A percentile compares a stretch with the other conserved stretches of the same genome.
Conservation (phyloP, 2,797 vertebrate species). For the Macrochelys suwanniensis region DNA sequence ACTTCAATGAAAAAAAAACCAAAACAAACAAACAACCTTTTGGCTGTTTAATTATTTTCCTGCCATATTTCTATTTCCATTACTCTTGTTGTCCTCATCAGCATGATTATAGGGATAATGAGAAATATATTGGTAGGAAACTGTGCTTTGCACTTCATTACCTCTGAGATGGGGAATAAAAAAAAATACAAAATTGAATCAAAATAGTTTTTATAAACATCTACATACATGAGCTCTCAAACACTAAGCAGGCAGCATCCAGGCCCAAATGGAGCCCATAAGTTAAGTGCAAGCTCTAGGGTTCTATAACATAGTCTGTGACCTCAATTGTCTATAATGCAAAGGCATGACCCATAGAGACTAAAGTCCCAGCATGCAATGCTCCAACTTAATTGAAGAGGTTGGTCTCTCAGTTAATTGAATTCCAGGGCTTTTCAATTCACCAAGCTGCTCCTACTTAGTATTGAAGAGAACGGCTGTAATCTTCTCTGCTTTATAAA, state of each 20-base stretch:
- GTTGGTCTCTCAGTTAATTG: neutral
- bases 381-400: neutral
- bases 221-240: neutral
- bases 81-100: neutral
- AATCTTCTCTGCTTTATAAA: neutral
- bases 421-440: neutral
- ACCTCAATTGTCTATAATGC: neutral
- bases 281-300: neutral
- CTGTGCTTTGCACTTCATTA: neutral
- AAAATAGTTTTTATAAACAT: neutral
- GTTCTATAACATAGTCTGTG: neutral
- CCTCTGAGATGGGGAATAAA: neutral
- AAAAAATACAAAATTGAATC: neutral
- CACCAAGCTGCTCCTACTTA: neutral
- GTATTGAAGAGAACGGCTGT: neutral
- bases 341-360: neutral
- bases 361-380: neutral
- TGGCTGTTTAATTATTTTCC: neutral
- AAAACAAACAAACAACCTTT: neutral
- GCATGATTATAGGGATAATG: neutral
- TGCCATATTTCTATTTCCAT: neutral
- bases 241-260: neutral
- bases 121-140: neutral
- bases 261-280: neutral
- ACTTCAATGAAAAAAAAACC: no score